Conservation (phyloP, 2,797 vertebrate species). For the Sylvilagus floridanus region DNA sequence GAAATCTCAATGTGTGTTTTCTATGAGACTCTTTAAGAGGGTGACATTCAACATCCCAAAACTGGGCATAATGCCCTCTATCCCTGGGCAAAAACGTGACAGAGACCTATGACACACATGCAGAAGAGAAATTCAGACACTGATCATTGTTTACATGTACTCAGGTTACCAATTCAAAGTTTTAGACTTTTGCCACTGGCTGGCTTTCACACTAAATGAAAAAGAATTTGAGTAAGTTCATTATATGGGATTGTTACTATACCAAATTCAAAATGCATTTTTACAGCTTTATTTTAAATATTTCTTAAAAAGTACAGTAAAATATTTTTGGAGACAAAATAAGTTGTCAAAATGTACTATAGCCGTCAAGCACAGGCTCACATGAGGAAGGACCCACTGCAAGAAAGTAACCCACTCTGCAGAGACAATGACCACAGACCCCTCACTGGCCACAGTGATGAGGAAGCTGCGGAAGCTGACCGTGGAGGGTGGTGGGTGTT, state of each 20-base stretch:
- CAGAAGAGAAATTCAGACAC: neutral
- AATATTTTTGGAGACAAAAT: neutral
- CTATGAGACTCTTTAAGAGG: conserved; percentile 91
- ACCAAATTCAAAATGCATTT: conserved; percentile 32
- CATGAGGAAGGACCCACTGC: neutral
- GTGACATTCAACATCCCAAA: conserved; percentile 97
- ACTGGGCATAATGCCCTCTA: conserved; percentile 95
- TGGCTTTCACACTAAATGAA: neutral
- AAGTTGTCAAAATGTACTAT: neutral
- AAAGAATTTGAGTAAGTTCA: conserved; percentile 32
- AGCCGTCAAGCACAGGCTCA: neutral
- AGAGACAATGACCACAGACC: conserved; percentile 65
- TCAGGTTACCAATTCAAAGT: neutral
- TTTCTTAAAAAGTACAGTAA: neutral
- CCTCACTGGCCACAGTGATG: conserved; percentile 72
- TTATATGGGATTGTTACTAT: neutral
- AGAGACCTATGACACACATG: conserved; percentile 88
- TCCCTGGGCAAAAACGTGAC: conserved; percentile 95
- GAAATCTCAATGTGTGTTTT: conserved; percentile 93
- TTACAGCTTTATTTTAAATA: neutral
- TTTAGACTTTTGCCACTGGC: neutral
- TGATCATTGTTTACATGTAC: neutral
- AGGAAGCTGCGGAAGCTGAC: neutral
- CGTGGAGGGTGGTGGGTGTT: neutral
- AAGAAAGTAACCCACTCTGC: neutral